Evolutionary conservation across 2,888 invertebrate species (phyloP), one percentile per base, ranked within the genome.

Genomic region (Sclerodermus sp.): DNA sequence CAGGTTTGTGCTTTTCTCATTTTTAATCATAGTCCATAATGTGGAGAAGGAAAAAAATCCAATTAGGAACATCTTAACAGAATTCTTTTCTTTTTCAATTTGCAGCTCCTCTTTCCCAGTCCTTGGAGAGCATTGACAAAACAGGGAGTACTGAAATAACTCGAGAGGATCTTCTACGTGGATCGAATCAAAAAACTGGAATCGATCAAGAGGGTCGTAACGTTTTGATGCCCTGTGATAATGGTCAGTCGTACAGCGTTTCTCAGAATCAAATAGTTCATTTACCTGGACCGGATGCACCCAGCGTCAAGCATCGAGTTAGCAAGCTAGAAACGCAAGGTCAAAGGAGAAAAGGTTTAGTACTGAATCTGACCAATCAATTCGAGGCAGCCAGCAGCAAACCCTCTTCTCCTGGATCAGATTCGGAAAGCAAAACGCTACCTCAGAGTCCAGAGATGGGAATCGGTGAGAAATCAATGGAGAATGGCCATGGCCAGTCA

Each of bases 211-310:
- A 84, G 70, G 85, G 87, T n/a, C 82, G 88, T 40, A 90, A 91
- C 76, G 87, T 91, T 74, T 82, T 92, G 58, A 88, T 92, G 85
- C 91, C 92, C 1, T 92, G 90, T 74, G 89, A 88, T 67, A 90
- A 90, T 77, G 93, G 93, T 32, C 86, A 89, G 66, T 88, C 89
- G 62, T 93, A 93, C 79, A 92, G 92, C 76, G 93, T 93, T 23
- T 93, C 93, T 40, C 93, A 92, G 66, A 93, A 93, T 79, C 90
- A 92, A 82, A 91, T 93, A 67, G 87, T 93, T 56, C 87, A 92
- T 67, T 82, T 93, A 60, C 89, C 90, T 60, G 85, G 85, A 60
- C 66, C 64, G 10, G 68, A 59, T 68, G 76, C 55, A 37, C 60
- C 64, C 14, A 75, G 59, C 61, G 76, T 72, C 57, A 87, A 87